phyloP scores from a whole-genome alignment of 2,113 vertebrate species.

The zebrafish (Danio rerio) region DNA sequence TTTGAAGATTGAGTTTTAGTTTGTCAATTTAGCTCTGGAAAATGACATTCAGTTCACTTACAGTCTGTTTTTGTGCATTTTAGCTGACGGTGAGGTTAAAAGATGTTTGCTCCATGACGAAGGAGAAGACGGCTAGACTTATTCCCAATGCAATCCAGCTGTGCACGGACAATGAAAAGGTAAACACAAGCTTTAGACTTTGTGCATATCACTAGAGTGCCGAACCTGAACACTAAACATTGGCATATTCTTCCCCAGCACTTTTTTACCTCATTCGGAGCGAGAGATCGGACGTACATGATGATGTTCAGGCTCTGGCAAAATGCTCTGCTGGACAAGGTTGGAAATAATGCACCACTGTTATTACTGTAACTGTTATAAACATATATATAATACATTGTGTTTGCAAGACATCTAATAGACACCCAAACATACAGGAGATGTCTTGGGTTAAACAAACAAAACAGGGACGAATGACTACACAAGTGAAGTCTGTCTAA shows the following conservation, averaged over 20 bases:
- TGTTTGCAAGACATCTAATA: no score
- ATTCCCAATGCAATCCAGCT: conserved; percentile 99
- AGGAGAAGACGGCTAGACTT: conserved; percentile 98
- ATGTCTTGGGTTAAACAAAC: no score
- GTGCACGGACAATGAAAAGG: conserved; percentile 98
- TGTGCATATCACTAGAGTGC: not conserved
- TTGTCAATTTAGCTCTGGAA: not conserved
- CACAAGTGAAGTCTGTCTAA: no score
- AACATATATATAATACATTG: no score
- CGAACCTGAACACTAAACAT: not conserved
- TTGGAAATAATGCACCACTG: conserved; percentile 57
- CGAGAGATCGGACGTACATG: conserved; percentile 97
- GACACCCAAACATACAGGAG: no score
- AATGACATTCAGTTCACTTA: no score
- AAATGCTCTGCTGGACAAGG: conserved; percentile 97
- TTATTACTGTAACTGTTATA: not conserved
- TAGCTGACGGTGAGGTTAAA: conserved; percentile 97
- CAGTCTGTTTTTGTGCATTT: conserved; percentile 39
- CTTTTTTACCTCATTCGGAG: conserved; percentile 99
- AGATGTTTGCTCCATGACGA: conserved; percentile 99
- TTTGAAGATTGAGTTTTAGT: not conserved
- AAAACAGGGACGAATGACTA: no score
- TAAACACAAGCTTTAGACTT: conserved; percentile 60
- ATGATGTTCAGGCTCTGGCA: conserved; percentile 99
- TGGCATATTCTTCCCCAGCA: conserved; percentile 76